Percentiles rank a stretch among this genome's conserved stretches.
Evolutionary conservation across 2,888 invertebrate genomes (phyloP).

Genomic region (Schizaphis graminum): DNA sequence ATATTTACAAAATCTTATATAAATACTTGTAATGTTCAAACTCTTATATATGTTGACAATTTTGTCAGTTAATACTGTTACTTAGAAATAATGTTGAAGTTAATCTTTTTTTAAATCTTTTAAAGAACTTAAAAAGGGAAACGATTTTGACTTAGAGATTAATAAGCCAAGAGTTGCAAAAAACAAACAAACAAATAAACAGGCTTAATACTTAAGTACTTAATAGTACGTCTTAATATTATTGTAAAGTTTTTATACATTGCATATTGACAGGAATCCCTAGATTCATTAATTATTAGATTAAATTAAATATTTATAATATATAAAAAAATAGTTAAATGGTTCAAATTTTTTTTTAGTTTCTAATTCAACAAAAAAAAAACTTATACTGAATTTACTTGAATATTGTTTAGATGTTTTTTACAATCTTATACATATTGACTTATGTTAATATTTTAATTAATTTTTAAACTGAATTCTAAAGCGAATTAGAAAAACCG

Average conservation of each 20-base stretch:
- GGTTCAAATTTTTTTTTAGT: neutral
- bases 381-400: neutral
- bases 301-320: neutral
- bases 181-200: neutral
- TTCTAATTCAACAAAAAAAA: too few species aligned
- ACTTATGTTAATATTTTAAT: neutral
- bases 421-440: neutral
- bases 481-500: too few species aligned
- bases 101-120: neutral
- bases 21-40: neutral
- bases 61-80: neutral
- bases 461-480: too few species aligned
- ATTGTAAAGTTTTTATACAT: neutral
- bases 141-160: neutral
- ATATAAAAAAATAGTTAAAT: neutral
- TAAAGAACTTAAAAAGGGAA: neutral
- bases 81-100: neutral
- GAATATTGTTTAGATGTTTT: neutral
- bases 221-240: neutral
- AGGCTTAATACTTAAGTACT: neutral
- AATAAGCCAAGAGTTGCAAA: neutral
- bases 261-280: neutral
- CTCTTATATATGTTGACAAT: neutral
- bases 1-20: too few species aligned
- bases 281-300: neutral